Evolutionary conservation across 2,888 invertebrate species (phyloP).

Genomic region (Gastrophysa polygoni): DNA sequence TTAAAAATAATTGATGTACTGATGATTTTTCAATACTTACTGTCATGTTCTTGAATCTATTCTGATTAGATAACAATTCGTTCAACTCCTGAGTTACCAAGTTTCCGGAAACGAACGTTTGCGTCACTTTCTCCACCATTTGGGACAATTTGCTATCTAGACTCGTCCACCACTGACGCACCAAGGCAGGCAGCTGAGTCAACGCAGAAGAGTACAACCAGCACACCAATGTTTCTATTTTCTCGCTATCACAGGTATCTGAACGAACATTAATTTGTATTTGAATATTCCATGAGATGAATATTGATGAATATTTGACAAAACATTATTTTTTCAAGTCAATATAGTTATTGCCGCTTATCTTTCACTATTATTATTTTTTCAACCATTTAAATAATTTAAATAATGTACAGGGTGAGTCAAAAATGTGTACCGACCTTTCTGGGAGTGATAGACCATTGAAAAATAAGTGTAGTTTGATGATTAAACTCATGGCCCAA

Average conservation of each 20-base stretch:
- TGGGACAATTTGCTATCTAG: conserved; percentile 69
- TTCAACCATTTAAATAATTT: too few relatives aligned
- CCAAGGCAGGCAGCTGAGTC: conserved; percentile 72
- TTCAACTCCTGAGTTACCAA: conserved; percentile 71
- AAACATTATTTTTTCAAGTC: too few relatives aligned
- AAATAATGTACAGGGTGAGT: too few relatives aligned
- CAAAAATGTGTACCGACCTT: too few relatives aligned
- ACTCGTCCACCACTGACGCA: conserved; percentile 78
- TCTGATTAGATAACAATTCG: conserved; percentile 63
- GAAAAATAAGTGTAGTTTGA: too few relatives aligned
- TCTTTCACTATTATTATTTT: too few relatives aligned
- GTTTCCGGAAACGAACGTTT: conserved; percentile 70
- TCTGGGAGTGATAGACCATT: too few relatives aligned
- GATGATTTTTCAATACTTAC: conserved; percentile 53
- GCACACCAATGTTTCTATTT: conserved; percentile 65
- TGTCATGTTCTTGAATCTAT: conserved; percentile 68
- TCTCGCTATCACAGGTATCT: conserved; percentile 52
- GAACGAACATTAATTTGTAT: conserved; percentile 31
- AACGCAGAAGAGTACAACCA: conserved; percentile 70
- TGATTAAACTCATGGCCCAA: too few relatives aligned
- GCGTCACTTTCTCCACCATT: conserved; percentile 72
- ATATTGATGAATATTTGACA: too few relatives aligned
- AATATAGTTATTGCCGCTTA: too few relatives aligned
- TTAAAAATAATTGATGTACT: not conserved
- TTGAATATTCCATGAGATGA: too few relatives aligned